Conservation (phyloP, 2,113 vertebrate genomes). For the Anas platyrhynchos region DNA sequence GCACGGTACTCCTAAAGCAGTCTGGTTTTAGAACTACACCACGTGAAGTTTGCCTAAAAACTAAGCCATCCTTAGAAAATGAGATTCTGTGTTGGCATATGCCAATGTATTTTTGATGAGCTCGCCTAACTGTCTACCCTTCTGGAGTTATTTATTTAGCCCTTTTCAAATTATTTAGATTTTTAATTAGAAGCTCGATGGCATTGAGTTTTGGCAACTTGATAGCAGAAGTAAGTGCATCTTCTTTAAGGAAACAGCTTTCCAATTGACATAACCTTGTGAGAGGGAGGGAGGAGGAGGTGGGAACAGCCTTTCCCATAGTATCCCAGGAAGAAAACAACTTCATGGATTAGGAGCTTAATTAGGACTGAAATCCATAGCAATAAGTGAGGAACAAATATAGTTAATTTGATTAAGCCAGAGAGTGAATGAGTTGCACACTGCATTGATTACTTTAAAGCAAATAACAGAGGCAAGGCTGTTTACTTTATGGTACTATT, state of each 20-base stretch:
- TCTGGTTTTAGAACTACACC: conserved; percentile 2
- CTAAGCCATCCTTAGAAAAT: conserved; percentile 19
- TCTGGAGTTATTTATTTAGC: conserved; percentile 53
- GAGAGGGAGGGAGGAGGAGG: background rate
- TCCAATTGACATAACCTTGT: conserved; percentile 39
- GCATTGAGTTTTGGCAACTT: conserved; percentile 43
- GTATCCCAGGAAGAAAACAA: conserved; percentile 55
- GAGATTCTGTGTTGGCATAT: conserved; percentile 12
- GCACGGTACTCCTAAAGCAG: background rate
- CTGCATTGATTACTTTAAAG: conserved; percentile 70
- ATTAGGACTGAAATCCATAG: conserved; percentile 70
- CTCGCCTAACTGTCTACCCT: conserved; percentile 16
- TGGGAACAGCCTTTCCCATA: conserved; percentile 41
- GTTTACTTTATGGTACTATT: conserved; percentile 60
- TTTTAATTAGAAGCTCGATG: conserved; percentile 45
- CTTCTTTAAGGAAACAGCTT: conserved; percentile 51
- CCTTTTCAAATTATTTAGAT: conserved; percentile 35
- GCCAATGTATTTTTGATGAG: background rate
- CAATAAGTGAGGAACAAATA: conserved; percentile 67
- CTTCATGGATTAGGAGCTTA: conserved; percentile 64
- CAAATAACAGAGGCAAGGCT: conserved; percentile 65
- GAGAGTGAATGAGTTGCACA: conserved; percentile 55
- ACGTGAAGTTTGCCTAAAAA: conserved; percentile 10
- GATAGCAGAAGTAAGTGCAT: conserved; percentile 14
- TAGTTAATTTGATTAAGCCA: conserved; percentile 71